A percentile compares a stretch with the other conserved stretches of the same genome.
phyloP scores from a whole-genome alignment of 2,888 invertebrate species.

The Netelia inedita region DNA sequence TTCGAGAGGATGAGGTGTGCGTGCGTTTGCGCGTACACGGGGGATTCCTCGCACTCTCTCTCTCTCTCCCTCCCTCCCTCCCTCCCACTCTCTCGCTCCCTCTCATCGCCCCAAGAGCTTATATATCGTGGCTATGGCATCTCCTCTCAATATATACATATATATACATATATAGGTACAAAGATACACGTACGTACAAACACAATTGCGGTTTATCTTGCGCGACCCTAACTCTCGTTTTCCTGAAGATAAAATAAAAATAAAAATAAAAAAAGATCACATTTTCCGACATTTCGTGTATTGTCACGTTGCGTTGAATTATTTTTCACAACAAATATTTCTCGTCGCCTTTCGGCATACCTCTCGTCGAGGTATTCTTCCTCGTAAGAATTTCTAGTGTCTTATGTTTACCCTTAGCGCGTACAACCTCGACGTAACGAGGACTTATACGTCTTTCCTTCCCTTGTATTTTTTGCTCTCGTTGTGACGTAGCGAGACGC shows the following conservation, averaged over 20 bases:
- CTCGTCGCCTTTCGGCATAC: too few relatives aligned
- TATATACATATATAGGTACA: conserved; percentile 30
- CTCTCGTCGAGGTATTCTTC: too few relatives aligned
- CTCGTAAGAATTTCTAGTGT: too few relatives aligned
- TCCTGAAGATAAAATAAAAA: not conserved
- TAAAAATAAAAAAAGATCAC: conserved; percentile 11
- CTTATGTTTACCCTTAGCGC: too few relatives aligned
- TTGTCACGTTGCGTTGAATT: too few relatives aligned
- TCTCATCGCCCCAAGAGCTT: conserved; percentile 30
- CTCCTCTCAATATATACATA: conserved; percentile 18
- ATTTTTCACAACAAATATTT: too few relatives aligned
- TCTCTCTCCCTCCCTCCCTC: too few relatives aligned
- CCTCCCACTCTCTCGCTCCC: too few relatives aligned
- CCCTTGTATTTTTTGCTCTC: too few relatives aligned
- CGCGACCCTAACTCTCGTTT: not conserved
- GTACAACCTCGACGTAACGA: too few relatives aligned
- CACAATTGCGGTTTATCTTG: conserved; percentile 8
- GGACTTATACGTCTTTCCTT: too few relatives aligned
- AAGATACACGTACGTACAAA: conserved; percentile 14
- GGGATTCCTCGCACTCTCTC: conserved; percentile 36
- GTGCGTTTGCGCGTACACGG: conserved; percentile 35
- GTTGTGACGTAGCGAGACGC: too few relatives aligned
- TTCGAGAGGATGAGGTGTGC: conserved; percentile 67
- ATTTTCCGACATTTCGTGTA: conserved; percentile 22
- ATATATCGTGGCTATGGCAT: conserved; percentile 34